phyloP scores from a whole-genome alignment of 2,113 vertebrate species.

The Bubo bubo region DNA sequence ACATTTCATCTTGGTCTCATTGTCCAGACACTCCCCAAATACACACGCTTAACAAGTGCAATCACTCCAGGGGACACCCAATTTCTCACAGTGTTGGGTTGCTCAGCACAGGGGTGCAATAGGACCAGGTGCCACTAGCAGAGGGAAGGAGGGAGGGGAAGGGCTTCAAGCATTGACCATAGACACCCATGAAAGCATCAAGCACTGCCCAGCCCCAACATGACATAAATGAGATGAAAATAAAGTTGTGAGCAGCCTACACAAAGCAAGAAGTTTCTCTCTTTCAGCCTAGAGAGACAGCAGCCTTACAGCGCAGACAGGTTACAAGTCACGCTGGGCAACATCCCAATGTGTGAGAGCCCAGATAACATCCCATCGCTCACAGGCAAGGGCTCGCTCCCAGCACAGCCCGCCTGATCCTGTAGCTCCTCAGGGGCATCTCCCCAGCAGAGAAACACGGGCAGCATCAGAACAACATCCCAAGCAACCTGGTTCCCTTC shows the following conservation, averaged over 20 bases:
- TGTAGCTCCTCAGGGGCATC: background rate
- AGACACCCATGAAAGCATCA: fast-evolving
- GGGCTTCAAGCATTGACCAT: background rate
- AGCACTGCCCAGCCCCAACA: background rate
- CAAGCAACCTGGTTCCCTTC: background rate
- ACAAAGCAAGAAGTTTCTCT: background rate
- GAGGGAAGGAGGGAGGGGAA: background rate
- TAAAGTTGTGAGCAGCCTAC: background rate
- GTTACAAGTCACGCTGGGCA: background rate
- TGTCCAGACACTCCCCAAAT: background rate
- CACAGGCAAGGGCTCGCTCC: background rate
- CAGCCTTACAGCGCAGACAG: background rate
- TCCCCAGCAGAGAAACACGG: background rate
- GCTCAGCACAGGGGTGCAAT: background rate
- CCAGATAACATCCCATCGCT: fast-evolving
- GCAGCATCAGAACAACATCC: background rate
- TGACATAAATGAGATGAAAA: background rate
- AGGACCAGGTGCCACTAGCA: background rate
- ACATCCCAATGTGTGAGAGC: background rate
- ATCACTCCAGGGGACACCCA: background rate
- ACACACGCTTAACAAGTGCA: background rate
- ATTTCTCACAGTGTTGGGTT: fast-evolving
- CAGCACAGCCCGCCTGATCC: background rate
- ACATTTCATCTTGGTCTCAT: background rate
- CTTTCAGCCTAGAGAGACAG: background rate